Conservation (phyloP, 2,888 invertebrate genomes). For the Apodemia mormo region DNA sequence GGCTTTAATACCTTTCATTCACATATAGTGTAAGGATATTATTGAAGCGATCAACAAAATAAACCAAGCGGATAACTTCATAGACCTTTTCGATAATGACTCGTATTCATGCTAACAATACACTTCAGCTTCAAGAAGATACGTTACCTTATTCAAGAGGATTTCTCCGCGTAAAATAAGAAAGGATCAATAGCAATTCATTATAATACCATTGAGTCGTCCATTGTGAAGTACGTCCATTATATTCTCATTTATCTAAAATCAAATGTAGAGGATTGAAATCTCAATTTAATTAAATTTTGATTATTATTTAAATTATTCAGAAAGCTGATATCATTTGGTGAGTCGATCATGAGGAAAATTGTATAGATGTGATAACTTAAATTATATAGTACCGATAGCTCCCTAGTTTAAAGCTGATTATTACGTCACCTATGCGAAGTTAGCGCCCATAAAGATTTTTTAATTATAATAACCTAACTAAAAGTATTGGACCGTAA, state of each 20-base stretch:
- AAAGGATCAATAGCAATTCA: conserved; percentile 68
- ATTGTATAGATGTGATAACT: too few relatives aligned
- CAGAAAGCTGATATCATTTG: too few relatives aligned
- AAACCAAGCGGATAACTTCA: conserved; percentile 9
- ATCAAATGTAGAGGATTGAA: not conserved
- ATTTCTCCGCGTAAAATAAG: conserved; percentile 51
- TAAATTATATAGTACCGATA: too few relatives aligned
- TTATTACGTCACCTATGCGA: too few relatives aligned
- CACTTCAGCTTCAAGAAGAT: conserved; percentile 58
- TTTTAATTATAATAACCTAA: too few relatives aligned
- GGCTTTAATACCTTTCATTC: not conserved
- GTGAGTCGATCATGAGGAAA: too few relatives aligned
- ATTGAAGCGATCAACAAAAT: not conserved
- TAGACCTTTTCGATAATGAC: conserved; percentile 51
- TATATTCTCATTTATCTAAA: conserved; percentile 2
- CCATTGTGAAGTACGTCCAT: conserved; percentile 1
- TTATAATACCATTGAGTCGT: conserved; percentile 64
- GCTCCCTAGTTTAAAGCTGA: too few relatives aligned
- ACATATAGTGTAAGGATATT: conserved; percentile 2
- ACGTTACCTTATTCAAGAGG: conserved; percentile 57
- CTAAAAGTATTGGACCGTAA: too few relatives aligned
- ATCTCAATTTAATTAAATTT: conserved; percentile 7
- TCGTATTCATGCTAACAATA: conserved; percentile 66
- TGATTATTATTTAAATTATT: not conserved
- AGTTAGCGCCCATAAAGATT: too few relatives aligned